phyloP scores from a whole-genome alignment of 2,797 vertebrate species.

The Sylvia borin region DNA sequence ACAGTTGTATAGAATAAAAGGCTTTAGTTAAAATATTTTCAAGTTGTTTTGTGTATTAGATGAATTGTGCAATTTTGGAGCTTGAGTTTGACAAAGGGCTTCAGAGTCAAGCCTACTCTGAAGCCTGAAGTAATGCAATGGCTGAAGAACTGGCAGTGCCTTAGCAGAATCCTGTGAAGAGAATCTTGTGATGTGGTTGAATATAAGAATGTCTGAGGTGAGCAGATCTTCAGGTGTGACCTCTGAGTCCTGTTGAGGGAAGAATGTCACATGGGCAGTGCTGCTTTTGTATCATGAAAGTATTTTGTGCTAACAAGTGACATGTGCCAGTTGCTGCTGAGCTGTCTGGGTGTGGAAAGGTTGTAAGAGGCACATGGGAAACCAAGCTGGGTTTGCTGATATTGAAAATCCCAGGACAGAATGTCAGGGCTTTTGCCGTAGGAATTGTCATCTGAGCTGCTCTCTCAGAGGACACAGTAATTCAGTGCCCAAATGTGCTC shows the following conservation, averaged over 20 bases:
- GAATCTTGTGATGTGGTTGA: background rate
- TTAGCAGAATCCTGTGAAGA: background rate
- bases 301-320: background rate
- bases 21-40: constrained; percentile 77
- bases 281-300: background rate
- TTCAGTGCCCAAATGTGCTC: background rate
- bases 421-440: background rate
- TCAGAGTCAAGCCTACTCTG: background rate
- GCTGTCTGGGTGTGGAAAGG: background rate
- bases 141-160: background rate
- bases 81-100: background rate
- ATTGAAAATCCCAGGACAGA: background rate
- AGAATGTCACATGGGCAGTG: too few relatives aligned
- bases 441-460: background rate
- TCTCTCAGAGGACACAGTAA: background rate
- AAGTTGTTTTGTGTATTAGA: constrained; percentile 38
- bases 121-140: background rate
- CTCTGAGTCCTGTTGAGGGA: background rate
- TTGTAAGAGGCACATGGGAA: background rate
- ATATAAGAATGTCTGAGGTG: background rate
- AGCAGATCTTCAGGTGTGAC: background rate
- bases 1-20: constrained; percentile 82
- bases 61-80: background rate
- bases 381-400: background rate
- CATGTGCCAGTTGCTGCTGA: background rate